Evolutionary conservation across 1,140 invertebrate genomes (phyloP), one percentile per base, ranked within the genome.

Genomic region (Scylla paramamosain): DNA sequence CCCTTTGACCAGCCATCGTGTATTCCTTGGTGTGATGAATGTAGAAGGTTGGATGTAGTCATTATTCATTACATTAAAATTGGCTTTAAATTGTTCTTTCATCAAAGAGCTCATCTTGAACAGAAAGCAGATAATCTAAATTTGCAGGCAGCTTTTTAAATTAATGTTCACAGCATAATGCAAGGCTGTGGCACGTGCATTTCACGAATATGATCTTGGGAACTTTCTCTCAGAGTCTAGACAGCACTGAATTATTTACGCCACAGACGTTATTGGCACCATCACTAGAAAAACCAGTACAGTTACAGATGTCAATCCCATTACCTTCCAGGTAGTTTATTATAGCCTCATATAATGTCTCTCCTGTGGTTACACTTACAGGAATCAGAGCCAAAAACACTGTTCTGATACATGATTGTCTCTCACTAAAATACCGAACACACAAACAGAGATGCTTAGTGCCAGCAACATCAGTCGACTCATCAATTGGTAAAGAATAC

Each of bases 1-100:
- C 29, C 93, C 93, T 91, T 95, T 95, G 29, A 95, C 95, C 29
- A 95, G n/a, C 95, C 95, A 95, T 29, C 46, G 29, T 93, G 95
- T 95, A n/a, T 95, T 95, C 31, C 84, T 93, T 32, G 93, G 95
- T 14, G 93, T 88, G 28, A 95, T 91, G 89, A 95, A 95, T 77
- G 20, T 95, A 39, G 95, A 67, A 67, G 93, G 93, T 89, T 95
- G 86, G 48, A 95, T 89, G 89, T 67, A 88, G 25, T 88, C 95
- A 94, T 95, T 87, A 90, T 93, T 92, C 90, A 95, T 92, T 77
- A 95, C 82, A 83, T 29, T 25, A 94, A 95, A 95, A 14, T 86
- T 39, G 25, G 95, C 77, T 77, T 52, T 87, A 90, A 91, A 95
- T 77, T 95, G 31, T 90, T 93, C 88, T 48, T 46, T 93, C 46